A percentile compares a stretch with the other conserved stretches of the same genome.
These are phyloP conservation scores for Coregonus clupeaformis DNA, from an alignment of 2,113 vertebrate species.

Conservation along the genomic window DNA sequence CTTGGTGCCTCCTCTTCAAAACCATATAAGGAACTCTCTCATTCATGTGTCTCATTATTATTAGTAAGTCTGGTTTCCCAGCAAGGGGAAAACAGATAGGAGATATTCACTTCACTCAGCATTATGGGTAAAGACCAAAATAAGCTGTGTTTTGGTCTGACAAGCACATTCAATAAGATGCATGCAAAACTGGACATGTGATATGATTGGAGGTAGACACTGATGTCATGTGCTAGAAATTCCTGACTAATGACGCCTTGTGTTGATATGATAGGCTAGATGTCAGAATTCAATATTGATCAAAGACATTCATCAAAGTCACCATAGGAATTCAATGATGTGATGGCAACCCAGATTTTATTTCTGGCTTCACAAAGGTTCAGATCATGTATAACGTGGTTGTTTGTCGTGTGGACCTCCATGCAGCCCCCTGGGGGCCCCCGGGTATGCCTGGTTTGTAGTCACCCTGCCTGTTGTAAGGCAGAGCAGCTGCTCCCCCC, in stretches of 20 bases:
- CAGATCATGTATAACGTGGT: neutral
- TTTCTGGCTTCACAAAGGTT: no score
- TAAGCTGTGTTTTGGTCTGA: conserved; percentile 10
- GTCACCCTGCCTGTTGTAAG: neutral
- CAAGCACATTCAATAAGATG: conserved; percentile 13
- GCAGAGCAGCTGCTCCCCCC: conserved; percentile 4
- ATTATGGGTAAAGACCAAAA: no score
- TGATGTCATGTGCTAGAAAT: no score
- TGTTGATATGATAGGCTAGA: neutral
- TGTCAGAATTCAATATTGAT: neutral
- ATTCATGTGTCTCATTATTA: conserved; percentile 35
- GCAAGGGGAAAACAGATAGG: conserved; percentile 29
- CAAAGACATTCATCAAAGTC: neutral
- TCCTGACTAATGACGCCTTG: neutral
- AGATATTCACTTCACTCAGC: conserved; percentile 31
- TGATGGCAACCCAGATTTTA: no score
- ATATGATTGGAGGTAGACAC: no score
- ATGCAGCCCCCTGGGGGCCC: neutral
- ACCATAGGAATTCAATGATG: no score
- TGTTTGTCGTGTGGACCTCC: neutral
- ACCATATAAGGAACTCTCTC: conserved; percentile 61
- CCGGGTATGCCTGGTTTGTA: neutral
- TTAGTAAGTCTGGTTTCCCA: conserved; percentile 26
- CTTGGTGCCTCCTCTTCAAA: conserved; percentile 30
- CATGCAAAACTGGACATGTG: no score